Percentiles rank a stretch among this genome's conserved stretches.
phyloP scores from a whole-genome alignment of 1,140 invertebrate species.

The Calliopsis andreniformis region DNA sequence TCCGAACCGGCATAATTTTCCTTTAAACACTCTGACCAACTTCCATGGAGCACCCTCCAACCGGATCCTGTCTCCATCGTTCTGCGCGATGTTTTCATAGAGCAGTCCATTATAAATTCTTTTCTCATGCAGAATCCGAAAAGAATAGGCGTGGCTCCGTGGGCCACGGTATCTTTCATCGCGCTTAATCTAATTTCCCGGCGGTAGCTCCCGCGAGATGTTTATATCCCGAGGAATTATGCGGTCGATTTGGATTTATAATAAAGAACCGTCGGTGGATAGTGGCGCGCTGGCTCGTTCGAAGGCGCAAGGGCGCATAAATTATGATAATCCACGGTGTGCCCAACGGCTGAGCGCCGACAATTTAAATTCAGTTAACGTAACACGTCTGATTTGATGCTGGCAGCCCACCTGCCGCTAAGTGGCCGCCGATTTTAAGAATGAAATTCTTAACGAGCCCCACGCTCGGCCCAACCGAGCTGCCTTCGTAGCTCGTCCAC shows the following conservation, averaged over 20 bases:
- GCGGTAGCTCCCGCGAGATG: constrained; percentile 51
- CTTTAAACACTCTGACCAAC: not conserved
- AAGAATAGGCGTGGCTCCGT: not conserved
- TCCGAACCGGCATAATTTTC: no score
- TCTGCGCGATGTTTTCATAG: constrained; percentile 27
- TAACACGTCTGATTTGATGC: constrained; percentile 77
- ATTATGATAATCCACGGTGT: constrained; percentile 76
- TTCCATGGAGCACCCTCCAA: not conserved
- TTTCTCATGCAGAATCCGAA: constrained; percentile 33
- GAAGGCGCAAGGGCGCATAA: constrained; percentile 76
- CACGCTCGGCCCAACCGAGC: not conserved
- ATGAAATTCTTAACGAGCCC: constrained; percentile 73
- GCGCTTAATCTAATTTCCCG: constrained; percentile 63
- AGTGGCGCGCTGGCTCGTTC: constrained; percentile 59
- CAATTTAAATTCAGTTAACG: constrained; percentile 81
- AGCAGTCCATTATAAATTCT: constrained; percentile 13
- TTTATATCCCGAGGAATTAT: constrained; percentile 75
- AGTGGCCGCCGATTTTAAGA: constrained; percentile 73
- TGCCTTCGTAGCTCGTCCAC: constrained; percentile 13
- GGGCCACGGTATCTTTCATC: constrained; percentile 52
- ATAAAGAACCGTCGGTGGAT: constrained; percentile 69
- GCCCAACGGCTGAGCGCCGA: constrained; percentile 54
- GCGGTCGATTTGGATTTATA: constrained; percentile 78
- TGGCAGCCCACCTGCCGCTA: constrained; percentile 74
- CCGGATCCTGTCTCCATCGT: no score